These are phyloP conservation scores for Philypnodon macrostomus DNA, from an alignment of 2,797 vertebrate species.

Conservation along the genomic window DNA sequence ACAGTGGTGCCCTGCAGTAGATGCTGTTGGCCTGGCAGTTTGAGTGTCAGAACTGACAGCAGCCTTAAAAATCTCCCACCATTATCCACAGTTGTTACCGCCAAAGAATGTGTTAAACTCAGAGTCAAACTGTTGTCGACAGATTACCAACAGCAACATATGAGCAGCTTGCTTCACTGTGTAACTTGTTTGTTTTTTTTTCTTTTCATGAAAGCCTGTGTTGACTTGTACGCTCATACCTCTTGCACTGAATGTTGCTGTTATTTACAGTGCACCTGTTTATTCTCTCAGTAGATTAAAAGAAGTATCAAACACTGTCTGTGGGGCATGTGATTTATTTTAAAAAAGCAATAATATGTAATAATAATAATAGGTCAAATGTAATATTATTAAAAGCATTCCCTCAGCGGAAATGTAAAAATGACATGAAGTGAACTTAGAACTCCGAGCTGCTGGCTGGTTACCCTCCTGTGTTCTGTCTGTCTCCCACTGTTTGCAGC, in stretches of 20 bases:
- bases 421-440: not conserved
- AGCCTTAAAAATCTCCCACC: constrained; percentile 30
- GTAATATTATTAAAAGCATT: not conserved
- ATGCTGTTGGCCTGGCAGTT: constrained; percentile 56
- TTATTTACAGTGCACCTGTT: constrained; percentile 11
- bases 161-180: too few relatives aligned
- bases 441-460: not conserved
- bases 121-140: too few relatives aligned
- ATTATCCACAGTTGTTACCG: constrained; percentile 28
- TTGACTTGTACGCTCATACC: not conserved
- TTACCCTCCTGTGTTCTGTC: constrained; percentile 26
- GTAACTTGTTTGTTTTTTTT: too few relatives aligned
- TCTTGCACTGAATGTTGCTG: not conserved
- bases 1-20: constrained; percentile 20
- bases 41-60: constrained; percentile 47
- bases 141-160: too few relatives aligned
- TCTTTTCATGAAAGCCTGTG: constrained; percentile 6
- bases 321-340: not conserved
- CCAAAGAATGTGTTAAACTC: too few relatives aligned
- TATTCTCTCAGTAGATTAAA: not conserved
- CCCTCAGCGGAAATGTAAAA: not conserved
- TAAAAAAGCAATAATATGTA: too few relatives aligned
- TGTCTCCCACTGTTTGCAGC: constrained; percentile 33
- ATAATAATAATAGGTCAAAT: not conserved
- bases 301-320: not conserved